Evolutionary conservation across 2,797 vertebrate species (phyloP), one percentile per base, ranked within the genome.

Genomic region (Holocentrus rufus): DNA sequence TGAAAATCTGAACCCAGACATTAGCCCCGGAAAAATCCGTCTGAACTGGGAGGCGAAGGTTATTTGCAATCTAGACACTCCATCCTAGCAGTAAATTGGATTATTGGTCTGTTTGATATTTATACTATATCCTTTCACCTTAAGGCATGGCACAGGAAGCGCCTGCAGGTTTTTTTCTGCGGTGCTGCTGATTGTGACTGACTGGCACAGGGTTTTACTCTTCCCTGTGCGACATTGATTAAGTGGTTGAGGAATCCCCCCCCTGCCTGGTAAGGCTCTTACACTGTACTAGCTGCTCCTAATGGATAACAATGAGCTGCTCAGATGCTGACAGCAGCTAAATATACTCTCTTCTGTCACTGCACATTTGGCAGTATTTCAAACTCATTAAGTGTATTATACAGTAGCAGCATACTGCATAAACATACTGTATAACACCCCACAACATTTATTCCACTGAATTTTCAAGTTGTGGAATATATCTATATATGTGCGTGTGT

Each of bases 271-370:
- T 90, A 87, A 91, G 78, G 77, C 85, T 87, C 84, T 90, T 88
- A 89, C 34, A 15, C 34, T 34, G 70, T 69, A 81, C 72, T 80
- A 52, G 64, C 78, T 83, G 76, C 72, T 76, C 44, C 82, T 78
- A 67, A 81, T 86, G 88, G 92, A 88, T 86, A 88, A 88, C 86
- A 89, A 88, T 82, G 87, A 90, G 81, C 85, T 39, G 59, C 80
- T 91, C 74, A 79, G 72, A 82, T 83, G 88, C 88, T 87, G 85
- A 90, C 81, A 69, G 72, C 71, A 82, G 80, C 88, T 83, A 85
- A 88, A 89, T 67, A 76, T 69, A 76, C 70, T 64, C 65, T 9
- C 8, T 76, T 81, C 83, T 85, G 74, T 85, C 87, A 74, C 63
- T 2, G 70, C 80, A 85, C 27, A 65, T 87, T 77, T 83, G 49